phyloP scores from a whole-genome alignment of 2,113 vertebrate species.

The Oncorhynchus clarkii region DNA sequence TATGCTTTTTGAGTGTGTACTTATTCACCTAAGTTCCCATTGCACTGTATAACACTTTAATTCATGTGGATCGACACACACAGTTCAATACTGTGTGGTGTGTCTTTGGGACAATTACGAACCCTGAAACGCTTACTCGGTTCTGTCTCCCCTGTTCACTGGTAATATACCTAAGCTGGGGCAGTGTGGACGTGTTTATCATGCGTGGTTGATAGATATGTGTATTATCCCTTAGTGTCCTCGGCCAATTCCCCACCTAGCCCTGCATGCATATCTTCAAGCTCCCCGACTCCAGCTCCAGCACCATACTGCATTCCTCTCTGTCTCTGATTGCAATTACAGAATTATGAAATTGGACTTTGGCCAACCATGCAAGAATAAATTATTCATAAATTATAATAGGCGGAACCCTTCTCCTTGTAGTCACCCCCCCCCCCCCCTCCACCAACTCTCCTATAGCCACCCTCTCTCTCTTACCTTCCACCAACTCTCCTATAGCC shows the following conservation, averaged over 20 bases:
- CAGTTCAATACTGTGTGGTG: neutral
- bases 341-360: constrained; percentile 73
- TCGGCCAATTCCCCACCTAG: constrained; percentile 45
- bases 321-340: constrained; percentile 72
- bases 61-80: neutral
- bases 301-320: constrained; percentile 35
- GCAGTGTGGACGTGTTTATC: constrained; percentile 39
- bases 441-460: neutral
- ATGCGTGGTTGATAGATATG: constrained; percentile 48
- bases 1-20: neutral
- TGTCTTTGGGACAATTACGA: neutral
- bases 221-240: constrained; percentile 36
- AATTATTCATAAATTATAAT: constrained; percentile 77
- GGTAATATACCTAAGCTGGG: neutral
- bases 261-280: constrained; percentile 30
- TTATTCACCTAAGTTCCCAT: no score
- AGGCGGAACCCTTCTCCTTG: constrained; percentile 35
- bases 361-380: constrained; percentile 67
- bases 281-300: neutral
- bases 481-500: no score
- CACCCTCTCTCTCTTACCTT: neutral
- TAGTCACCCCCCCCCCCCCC: neutral
- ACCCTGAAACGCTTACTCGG: neutral
- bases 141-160: neutral
- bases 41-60: neutral